Base-by-base conservation (phyloP, 1,140 invertebrate genomes). In the Drosophila athabasca region DNA sequence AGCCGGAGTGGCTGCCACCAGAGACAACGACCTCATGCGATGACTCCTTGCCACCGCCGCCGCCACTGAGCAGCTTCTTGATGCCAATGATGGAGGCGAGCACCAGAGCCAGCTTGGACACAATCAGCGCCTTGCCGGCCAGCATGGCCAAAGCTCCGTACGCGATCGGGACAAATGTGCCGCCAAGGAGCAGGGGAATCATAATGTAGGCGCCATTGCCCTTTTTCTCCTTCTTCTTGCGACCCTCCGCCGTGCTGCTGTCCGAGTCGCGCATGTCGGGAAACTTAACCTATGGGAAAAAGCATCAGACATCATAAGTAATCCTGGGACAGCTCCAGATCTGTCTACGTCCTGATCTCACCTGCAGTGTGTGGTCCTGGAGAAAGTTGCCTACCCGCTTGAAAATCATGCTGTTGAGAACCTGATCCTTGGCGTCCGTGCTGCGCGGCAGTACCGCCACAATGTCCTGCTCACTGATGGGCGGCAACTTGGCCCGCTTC, bases 41-140 rank as follows among this genome's bases (percentile, higher is more conserved):
- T 41, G 93, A 82, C 11, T 92, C 94, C 49, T 94, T 93, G 13
- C 94, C 93, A 29, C 93, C 92, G 24, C 93, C 93, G 4, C 94
- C 93, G 3, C 94, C 93, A 11, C 94, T 94, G 13, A 96, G 92
- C 1, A 97, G 93, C 82, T 96, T 96, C 93, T 96, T 97, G 78
- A 97, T 92, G 1, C 96, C 96, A 59, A 97, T 96, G 69, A 97
- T 96, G 59, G 95, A 95, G 31, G 96, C 95, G 22, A 97, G 92
- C 0, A 96, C 95, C 35, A 97, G 90, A 6, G 96, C 96, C 46
- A 97, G 91, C 87, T 97, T 97, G 81, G 95, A 96, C 50, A 97
- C 95, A 76, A 97, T 96, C 39, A 97, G 92, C 39, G 96, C 96
- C 90, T 97, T 97, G 62, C 96, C 96, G 19, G 96, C 96, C 31